Conservation (phyloP, 92 coral and sea anemone genomes). For the Montipora capitata region DNA sequence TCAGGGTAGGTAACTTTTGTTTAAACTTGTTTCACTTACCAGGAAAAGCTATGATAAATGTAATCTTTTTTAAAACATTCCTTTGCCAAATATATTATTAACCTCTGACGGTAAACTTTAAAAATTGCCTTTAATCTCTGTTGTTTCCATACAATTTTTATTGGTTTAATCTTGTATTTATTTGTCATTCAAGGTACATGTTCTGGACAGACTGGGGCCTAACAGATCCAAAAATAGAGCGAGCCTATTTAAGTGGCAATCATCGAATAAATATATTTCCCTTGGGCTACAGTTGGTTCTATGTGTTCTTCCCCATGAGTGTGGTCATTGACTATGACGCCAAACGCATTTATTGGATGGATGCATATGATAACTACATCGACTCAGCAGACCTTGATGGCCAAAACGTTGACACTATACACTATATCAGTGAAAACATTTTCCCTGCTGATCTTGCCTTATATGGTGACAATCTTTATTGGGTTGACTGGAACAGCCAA, state of each 20-base stretch:
- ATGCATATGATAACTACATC: conserved; percentile 71
- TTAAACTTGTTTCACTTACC: not conserved
- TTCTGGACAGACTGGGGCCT: conserved; percentile 86
- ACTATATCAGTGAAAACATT: not conserved
- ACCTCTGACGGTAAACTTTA: too few species aligned
- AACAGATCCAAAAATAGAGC: conserved; percentile 60
- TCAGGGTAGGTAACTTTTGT: conserved; percentile 67
- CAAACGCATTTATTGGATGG: conserved; percentile 82
- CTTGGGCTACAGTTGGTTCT: conserved; percentile 9
- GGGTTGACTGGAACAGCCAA: conserved; percentile 44
- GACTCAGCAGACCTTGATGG: conserved; percentile 81
- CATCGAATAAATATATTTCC: conserved; percentile 59
- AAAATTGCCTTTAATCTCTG: too few species aligned
- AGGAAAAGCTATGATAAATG: too few species aligned
- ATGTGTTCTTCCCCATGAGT: conserved; percentile 58
- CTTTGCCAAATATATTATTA: too few species aligned
- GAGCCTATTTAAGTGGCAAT: conserved; percentile 79
- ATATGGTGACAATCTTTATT: conserved; percentile 17
- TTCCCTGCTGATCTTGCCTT: conserved; percentile 40
- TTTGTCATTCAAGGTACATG: conserved; percentile 40
- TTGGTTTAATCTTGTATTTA: not conserved
- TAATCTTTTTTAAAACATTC: too few species aligned
- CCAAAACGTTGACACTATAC: not conserved
- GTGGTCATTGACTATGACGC: conserved; percentile 71
- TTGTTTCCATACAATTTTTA: too few species aligned